A percentile compares a stretch with the other conserved stretches of the same genome.
phyloP scores from a whole-genome alignment of 2,888 invertebrate genomes.

The Escarpia spicata region DNA sequence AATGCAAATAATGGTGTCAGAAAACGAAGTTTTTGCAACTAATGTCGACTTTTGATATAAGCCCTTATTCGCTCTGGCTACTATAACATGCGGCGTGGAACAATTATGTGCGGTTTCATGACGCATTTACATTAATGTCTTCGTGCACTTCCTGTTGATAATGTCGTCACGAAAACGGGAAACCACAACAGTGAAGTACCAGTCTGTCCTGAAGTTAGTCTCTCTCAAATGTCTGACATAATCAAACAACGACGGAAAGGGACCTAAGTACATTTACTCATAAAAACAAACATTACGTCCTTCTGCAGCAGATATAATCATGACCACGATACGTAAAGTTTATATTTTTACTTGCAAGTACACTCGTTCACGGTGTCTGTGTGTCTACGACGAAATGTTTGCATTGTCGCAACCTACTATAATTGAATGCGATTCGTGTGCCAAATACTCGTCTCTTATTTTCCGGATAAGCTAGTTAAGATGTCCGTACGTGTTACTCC shows the following conservation, averaged over 20 bases:
- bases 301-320: not conserved
- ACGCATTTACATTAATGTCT: not conserved
- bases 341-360: not conserved
- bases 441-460: conserved; percentile 1
- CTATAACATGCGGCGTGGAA: not conserved
- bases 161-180: conserved; percentile 1
- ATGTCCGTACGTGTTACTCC: not conserved
- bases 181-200: not conserved
- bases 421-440: not conserved
- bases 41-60: not conserved
- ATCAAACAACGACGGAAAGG: not conserved
- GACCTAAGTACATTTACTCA: not conserved
- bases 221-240: not conserved
- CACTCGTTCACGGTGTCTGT: not conserved
- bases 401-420: not conserved
- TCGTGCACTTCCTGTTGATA: not conserved
- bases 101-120: not conserved
- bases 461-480: not conserved
- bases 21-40: not conserved
- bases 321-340: not conserved
- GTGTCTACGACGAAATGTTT: not conserved
- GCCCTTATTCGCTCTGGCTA: not conserved
- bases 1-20: not conserved
- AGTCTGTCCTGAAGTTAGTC: not conserved
- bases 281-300: not conserved